phyloP scores from a whole-genome alignment of 2,888 invertebrate genomes.

The Ectemnius cavifrons region DNA sequence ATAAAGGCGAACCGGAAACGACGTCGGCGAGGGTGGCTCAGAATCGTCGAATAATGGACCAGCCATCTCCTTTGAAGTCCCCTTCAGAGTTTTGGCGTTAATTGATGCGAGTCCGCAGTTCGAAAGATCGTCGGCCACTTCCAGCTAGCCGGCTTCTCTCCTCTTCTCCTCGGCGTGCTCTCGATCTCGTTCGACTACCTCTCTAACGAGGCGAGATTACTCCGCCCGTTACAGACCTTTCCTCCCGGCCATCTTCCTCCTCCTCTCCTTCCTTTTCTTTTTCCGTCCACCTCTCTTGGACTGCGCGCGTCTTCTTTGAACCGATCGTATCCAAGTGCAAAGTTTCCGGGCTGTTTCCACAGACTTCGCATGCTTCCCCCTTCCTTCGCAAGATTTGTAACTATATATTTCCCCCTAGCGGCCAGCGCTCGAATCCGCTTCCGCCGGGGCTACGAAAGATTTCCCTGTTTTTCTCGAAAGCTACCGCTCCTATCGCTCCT shows the following conservation, averaged over 20 bases:
- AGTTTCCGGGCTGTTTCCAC: conserved; percentile 11
- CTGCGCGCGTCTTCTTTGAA: conserved; percentile 30
- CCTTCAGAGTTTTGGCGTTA: conserved; percentile 70
- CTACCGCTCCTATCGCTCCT: background rate
- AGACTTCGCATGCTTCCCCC: no score
- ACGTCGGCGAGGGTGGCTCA: conserved; percentile 33
- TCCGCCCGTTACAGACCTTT: conserved; percentile 52
- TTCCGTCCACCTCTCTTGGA: background rate
- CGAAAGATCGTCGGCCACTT: conserved; percentile 61
- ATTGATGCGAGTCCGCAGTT: conserved; percentile 71
- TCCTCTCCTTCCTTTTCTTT: conserved; percentile 28
- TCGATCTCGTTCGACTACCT: conserved; percentile 20
- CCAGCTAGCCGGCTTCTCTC: conserved; percentile 44
- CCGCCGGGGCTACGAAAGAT: no score
- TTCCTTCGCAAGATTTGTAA: no score
- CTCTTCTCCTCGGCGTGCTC: conserved; percentile 33
- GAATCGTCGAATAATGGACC: conserved; percentile 66
- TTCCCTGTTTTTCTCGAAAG: background rate
- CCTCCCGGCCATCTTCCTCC: conserved; percentile 23
- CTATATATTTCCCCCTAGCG: no score
- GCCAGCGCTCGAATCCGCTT: no score
- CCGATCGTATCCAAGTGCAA: conserved; percentile 28
- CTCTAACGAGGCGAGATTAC: conserved; percentile 65
- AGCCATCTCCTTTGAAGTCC: conserved; percentile 68
- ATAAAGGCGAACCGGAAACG: conserved; percentile 54